A percentile compares a stretch with the other conserved stretches of the same genome.
Evolutionary conservation across 2,888 invertebrate genomes (phyloP).

Genomic region (Archips xylosteana): DNA sequence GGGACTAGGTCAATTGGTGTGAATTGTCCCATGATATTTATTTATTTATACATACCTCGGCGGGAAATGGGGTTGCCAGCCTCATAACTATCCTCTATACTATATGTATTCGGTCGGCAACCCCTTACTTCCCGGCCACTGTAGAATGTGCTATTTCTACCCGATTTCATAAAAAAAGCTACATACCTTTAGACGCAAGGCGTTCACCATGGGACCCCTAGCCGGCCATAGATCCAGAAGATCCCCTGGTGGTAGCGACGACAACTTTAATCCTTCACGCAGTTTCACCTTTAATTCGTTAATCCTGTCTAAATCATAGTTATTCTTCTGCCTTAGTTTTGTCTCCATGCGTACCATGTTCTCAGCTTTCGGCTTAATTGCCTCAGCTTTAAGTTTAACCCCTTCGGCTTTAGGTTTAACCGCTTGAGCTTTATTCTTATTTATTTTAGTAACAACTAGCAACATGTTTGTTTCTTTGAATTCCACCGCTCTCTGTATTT

Average conservation of each 20-base stretch:
- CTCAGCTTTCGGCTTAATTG: not conserved
- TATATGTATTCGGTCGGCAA: no score
- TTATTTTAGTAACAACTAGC: not conserved
- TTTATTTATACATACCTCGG: no score
- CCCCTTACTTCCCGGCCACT: no score
- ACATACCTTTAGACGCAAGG: not conserved
- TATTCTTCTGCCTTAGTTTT: not conserved
- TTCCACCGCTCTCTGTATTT: not conserved
- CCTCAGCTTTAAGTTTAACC: not conserved
- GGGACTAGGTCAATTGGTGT: no score
- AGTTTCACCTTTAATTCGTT: not conserved
- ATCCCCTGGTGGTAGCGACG: not conserved
- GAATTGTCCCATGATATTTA: no score
- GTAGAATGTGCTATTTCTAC: no score
- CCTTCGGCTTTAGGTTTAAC: not conserved
- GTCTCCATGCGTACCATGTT: not conserved
- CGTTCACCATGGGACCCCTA: constrained; percentile 4
- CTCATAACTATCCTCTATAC: no score
- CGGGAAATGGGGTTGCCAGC: no score
- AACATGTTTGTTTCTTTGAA: not conserved
- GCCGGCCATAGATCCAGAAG: constrained; percentile 4
- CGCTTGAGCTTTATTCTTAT: no score
- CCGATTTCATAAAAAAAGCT: not conserved
- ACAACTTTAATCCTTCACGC: not conserved
- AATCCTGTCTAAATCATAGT: not conserved